These are phyloP conservation scores for Hoplostethus mediterraneus DNA, from an alignment of 2,797 vertebrate genomes.

Conservation along the genomic window DNA sequence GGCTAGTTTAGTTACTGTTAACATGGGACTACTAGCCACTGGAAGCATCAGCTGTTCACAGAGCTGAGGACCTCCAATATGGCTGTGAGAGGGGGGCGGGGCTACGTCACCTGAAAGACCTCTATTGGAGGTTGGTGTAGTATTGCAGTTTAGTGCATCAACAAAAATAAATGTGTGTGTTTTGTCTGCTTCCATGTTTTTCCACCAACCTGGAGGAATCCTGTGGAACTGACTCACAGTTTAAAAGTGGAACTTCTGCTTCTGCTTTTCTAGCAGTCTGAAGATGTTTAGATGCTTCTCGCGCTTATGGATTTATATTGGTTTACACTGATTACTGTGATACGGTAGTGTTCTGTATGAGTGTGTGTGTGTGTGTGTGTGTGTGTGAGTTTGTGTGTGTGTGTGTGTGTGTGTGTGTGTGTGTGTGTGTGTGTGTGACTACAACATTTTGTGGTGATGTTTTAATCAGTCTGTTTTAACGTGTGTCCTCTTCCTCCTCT, in stretches of 20 bases:
- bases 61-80: too few species aligned
- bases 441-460: background rate
- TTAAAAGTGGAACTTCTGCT: slow-evolving; percentile 52
- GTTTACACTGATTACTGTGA: background rate
- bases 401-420: background rate
- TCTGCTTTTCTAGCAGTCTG: slow-evolving; percentile 56
- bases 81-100: too few species aligned
- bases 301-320: background rate
- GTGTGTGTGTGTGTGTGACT: background rate
- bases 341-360: background rate
- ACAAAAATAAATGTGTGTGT: too few species aligned
- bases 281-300: background rate
- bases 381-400: background rate
- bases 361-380: too few species aligned
- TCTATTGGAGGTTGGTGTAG: background rate
- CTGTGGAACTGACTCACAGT: slow-evolving; percentile 66
- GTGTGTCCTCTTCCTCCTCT: background rate
- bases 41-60: too few species aligned
- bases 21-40: too few species aligned
- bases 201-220: slow-evolving; percentile 34
- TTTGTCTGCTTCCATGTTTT: background rate
- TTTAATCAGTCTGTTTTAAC: background rate
- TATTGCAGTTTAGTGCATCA: too few species aligned
- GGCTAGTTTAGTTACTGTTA: too few species aligned
- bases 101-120: too few species aligned